A percentile compares a stretch with the other conserved stretches of the same genome.
phyloP scores from a whole-genome alignment of 1,140 invertebrate species.

The Helicoverpa zea region DNA sequence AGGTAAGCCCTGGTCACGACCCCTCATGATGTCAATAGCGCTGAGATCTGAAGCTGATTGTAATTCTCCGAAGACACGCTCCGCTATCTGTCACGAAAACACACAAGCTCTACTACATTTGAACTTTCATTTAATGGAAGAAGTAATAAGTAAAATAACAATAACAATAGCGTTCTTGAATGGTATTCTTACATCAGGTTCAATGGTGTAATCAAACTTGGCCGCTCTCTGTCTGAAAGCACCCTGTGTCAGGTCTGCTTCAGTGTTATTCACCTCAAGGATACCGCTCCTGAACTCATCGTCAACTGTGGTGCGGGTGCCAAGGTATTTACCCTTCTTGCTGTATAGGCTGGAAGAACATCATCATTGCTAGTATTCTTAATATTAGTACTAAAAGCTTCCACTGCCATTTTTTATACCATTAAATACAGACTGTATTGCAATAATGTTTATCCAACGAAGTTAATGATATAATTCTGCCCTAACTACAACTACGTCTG shows the following conservation, averaged over 20 bases:
- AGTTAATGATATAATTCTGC: no score
- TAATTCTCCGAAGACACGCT: slow-evolving; percentile 49
- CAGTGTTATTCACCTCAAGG: slow-evolving; percentile 51
- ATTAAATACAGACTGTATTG: no score
- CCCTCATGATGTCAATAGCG: slow-evolving; percentile 89
- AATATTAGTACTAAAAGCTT: not conserved
- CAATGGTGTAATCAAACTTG: slow-evolving; percentile 44
- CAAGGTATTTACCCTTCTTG: slow-evolving; percentile 34
- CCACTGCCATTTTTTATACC: no score
- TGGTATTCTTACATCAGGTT: slow-evolving; percentile 46
- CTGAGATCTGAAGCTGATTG: slow-evolving; percentile 43
- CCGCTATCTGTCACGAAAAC: slow-evolving; percentile 45
- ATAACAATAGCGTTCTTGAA: no score
- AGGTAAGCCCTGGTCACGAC: slow-evolving; percentile 90
- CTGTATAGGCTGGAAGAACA: slow-evolving; percentile 18
- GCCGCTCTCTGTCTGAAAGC: slow-evolving; percentile 44
- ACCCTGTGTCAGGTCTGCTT: slow-evolving; percentile 49
- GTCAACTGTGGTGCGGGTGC: slow-evolving; percentile 32
- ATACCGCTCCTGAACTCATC: slow-evolving; percentile 46
- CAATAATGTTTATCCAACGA: no score
- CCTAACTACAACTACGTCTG: no score
- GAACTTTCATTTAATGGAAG: no score
- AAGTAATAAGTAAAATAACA: no score
- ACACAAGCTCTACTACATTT: no score
- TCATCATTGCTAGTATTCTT: not conserved